These are phyloP conservation scores for Erebia aethiops DNA, from an alignment of 2,888 invertebrate species.

Conservation along the genomic window DNA sequence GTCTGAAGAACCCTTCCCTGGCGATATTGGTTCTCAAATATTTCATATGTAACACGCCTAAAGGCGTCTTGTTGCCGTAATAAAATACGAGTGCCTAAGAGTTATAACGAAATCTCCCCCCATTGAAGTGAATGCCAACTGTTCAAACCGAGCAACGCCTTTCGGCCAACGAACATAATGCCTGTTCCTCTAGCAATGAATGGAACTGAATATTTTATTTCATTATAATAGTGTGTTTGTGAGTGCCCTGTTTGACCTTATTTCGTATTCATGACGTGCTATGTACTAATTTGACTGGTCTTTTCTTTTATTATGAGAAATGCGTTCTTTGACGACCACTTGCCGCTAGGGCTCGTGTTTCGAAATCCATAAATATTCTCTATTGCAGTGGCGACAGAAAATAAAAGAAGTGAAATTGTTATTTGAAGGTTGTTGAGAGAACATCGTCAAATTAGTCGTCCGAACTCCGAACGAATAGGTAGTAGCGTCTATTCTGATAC, in stretches of 20 bases:
- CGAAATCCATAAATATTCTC: slow-evolving; percentile 48
- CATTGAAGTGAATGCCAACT: slow-evolving; percentile 67
- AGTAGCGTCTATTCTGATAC: not conserved
- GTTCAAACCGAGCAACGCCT: slow-evolving; percentile 75
- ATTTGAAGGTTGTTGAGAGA: slow-evolving; percentile 17
- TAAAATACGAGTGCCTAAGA: slow-evolving; percentile 34
- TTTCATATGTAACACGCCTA: slow-evolving; percentile 22
- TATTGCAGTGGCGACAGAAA: slow-evolving; percentile 29
- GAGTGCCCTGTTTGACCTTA: slow-evolving; percentile 80
- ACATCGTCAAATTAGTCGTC: slow-evolving; percentile 8
- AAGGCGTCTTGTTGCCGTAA: slow-evolving; percentile 26
- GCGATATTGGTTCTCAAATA: slow-evolving; percentile 12
- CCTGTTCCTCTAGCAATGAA: slow-evolving; percentile 68
- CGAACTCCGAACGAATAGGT: not conserved
- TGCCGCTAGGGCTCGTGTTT: slow-evolving; percentile 53
- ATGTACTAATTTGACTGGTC: slow-evolving; percentile 80
- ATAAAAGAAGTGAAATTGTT: slow-evolving; percentile 15
- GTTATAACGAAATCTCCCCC: slow-evolving; percentile 38
- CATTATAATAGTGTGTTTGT: slow-evolving; percentile 74
- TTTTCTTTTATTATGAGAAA: slow-evolving; percentile 73
- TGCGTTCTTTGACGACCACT: slow-evolving; percentile 67
- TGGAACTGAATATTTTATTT: slow-evolving; percentile 81
- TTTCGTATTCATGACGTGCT: slow-evolving; percentile 77
- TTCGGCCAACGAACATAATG: slow-evolving; percentile 55
- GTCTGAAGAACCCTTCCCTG: slow-evolving; percentile 7